Base-by-base conservation (phyloP, 35 echinoderm and acorn worm species). In the Ptychodera flava region DNA sequence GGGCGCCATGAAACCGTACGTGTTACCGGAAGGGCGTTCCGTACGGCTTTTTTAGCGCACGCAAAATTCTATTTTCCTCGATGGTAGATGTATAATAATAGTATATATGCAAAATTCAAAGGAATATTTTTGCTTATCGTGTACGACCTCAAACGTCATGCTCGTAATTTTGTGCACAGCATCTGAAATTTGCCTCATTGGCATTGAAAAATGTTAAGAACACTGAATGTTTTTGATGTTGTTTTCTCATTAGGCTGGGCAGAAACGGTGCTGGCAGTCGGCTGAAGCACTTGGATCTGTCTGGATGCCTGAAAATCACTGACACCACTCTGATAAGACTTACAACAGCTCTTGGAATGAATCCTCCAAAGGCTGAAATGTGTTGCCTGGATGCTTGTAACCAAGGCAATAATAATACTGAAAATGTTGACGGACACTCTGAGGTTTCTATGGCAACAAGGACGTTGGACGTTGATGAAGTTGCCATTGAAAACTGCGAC, bases 221-320 rank as follows among this genome's bases (percentile, higher is more conserved):
- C n/a, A n/a, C n/a, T n/a, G n/a, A n/a, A n/a, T n/a, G n/a, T n/a
- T n/a, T n/a, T n/a, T n/a, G n/a, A n/a, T n/a, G n/a, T n/a, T n/a
- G n/a, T n/a, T n/a, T n/a, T n/a, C n/a, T n/a, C n/a, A n/a, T n/a
- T 35, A 94, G 93, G 52, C 81, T 95, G 28, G 80, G 75, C 35
- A 86, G 86, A 31, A 35, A 89, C 87, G 86, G 90, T 36, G 77
- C 83, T 30, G 92, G 91, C 32, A 79, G 78, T 33, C 78, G 89
- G 33, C 79, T 97, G 32, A 88, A 90, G 31, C 87, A 93, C 36
- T 64, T 97, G 35, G 90, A 97, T 52, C 78, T 97, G 28, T 85
- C 95, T 35, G 95, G 95, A 31, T 97, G 92, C 80, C 33, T 81
- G 29, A 93, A 88, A 16, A 93, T 97, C 52, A 87, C 92, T 0